Evolutionary conservation across 2,888 invertebrate genomes (phyloP), one percentile per base, ranked within the genome.

Genomic region (Hirtodrosophila histrioides): DNA sequence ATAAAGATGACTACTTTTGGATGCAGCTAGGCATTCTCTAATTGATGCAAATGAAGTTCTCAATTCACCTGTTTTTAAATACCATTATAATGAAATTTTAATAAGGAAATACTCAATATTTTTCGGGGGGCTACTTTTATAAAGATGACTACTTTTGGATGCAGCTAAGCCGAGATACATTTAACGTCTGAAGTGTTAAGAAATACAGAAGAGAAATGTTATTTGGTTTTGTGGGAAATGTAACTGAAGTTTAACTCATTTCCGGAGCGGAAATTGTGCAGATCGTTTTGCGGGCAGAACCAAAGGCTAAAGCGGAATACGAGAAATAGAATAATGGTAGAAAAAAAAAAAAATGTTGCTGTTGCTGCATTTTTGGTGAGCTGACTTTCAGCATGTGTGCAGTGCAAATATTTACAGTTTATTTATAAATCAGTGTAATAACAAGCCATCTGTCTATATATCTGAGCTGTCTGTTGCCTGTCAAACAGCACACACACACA

Each of bases 341-440:
- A 27, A 37, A 46, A 33, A 36, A 40, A 31, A 11, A 23, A 9
- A 11, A 33, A 36, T 27, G 36, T 33, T 49, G 50, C 45, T 54
- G 12, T 17, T 44, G 43, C 49, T 54, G 51, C 11, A 55, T 54
- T 62, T 62, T 62, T 63, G 53, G 57, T 46, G 54, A 54, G 56
- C n/a, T 60, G 60, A 36, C 56, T 43, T 55, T 57, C 27, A 36
- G 37, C 48, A 48, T 46, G 55, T 77, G 55, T 82, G 44, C 44
- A 55, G 57, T 48, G 69, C 84, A 85, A 85, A 87, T 85, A 85
- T 83, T 82, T 82, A 82, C 88, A 87, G 70, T 87, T 83, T 83
- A 85, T 83, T 83, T 83, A 87, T 82, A 83, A 83, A 83, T 83
- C 82, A 85, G 79, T 83, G 88, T 83, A 87, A 83, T 83, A 83